Conservation (phyloP, 2,888 invertebrate genomes). For the Acronicta leporina region DNA sequence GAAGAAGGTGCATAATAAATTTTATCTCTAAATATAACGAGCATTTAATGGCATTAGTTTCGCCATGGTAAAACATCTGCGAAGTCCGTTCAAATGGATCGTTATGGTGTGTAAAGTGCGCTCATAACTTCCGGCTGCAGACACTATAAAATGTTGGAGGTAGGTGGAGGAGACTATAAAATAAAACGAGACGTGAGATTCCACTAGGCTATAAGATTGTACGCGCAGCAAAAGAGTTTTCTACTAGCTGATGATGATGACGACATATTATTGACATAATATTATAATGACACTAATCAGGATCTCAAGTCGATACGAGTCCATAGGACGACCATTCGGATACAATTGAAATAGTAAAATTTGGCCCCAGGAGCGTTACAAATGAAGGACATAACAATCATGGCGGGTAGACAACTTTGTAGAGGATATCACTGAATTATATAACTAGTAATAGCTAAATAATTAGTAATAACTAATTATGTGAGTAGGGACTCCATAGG, state of each 20-base stretch:
- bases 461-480: too few relatives aligned
- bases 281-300: too few relatives aligned
- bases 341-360: too few relatives aligned
- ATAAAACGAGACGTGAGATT: constrained; percentile 24
- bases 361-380: background rate
- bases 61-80: constrained; percentile 21
- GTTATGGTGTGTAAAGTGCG: constrained; percentile 34
- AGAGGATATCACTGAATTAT: too few relatives aligned
- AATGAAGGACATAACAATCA: background rate
- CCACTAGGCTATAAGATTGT: constrained; percentile 6
- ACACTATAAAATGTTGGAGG: constrained; percentile 28
- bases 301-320: too few relatives aligned
- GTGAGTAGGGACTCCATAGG: too few relatives aligned
- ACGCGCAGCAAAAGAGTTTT: constrained; percentile 10
- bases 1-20: constrained; percentile 26
- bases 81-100: constrained; percentile 23
- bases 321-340: too few relatives aligned
- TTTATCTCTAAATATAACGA: constrained; percentile 33
- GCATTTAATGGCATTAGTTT: constrained; percentile 32
- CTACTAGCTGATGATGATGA: too few relatives aligned
- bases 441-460: too few relatives aligned
- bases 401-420: too few relatives aligned
- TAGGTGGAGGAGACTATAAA: constrained; percentile 25
- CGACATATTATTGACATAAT: too few relatives aligned
- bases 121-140: constrained; percentile 37